phyloP scores from a whole-genome alignment of 2,888 invertebrate species.

The Bursaphelenchus okinawaensis region DNA sequence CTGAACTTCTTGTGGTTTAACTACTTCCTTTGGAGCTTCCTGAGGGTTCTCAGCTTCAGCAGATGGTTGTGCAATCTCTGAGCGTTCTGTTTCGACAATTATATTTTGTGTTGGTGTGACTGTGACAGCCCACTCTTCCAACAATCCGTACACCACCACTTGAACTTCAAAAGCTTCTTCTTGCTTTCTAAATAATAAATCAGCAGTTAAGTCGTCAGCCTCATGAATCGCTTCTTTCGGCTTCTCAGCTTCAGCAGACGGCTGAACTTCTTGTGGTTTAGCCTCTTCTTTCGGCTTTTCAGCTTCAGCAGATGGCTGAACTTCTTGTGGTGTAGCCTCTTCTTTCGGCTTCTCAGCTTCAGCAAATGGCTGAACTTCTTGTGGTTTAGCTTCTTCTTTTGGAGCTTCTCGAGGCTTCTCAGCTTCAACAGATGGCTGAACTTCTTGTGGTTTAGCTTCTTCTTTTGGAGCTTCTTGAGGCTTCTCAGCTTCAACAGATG shows the following conservation, averaged over 20 bases:
- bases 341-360: not conserved
- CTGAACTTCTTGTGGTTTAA: too few relatives aligned
- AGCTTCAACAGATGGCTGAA: too few relatives aligned
- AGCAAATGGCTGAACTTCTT: not conserved
- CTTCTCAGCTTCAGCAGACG: slow-evolving; percentile 5
- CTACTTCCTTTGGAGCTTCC: too few relatives aligned
- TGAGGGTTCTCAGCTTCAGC: slow-evolving; percentile 2
- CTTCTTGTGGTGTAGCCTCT: not conserved
- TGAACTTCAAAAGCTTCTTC: not conserved
- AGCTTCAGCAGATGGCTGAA: too few relatives aligned
- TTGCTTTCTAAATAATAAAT: slow-evolving; percentile 7
- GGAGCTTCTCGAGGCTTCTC: slow-evolving; percentile 1
- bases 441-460: not conserved
- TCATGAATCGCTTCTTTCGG: slow-evolving; percentile 1
- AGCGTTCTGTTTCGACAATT: not conserved
- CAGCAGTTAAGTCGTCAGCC: slow-evolving; percentile 9
- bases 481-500: slow-evolving; percentile 16
- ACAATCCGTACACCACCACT: not conserved
- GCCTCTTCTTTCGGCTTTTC: not conserved
- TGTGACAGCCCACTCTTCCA: too few relatives aligned
- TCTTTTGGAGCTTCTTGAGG: slow-evolving; percentile 19
- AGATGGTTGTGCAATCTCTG: slow-evolving; percentile 6
- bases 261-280: slow-evolving; percentile 12
- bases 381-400: not conserved
- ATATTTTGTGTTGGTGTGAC: not conserved